Evolutionary conservation across 1,140 invertebrate genomes (phyloP), one percentile per base, ranked within the genome.

Genomic region (Anastrepha obliqua): DNA sequence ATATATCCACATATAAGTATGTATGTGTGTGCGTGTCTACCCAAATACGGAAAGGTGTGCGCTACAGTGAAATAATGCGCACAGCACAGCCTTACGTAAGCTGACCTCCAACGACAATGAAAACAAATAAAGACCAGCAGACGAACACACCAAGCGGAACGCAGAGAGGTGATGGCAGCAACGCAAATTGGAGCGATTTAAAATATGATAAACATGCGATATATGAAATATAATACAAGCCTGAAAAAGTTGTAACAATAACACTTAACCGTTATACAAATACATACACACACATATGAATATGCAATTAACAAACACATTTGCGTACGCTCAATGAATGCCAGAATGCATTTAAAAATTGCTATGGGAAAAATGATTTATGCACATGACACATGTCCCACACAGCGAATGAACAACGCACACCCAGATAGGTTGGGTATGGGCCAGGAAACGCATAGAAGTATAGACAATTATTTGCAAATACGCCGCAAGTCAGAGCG

Each of bases 1-100:
- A 47, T n/a, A 74, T 4, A 67, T 74, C 15, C 3, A 11, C 6
- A 55, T 11, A 55, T 2, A 55, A 0, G 51, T 55, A 55, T 2
- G 51, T 8, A 3, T 55, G 15, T 74, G 51, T 55, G 11, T 2
- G 51, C 6, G 11, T 55, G 15, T 74, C 3, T 17, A 47, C 67
- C 13, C 70, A 81, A 55, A 81, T 42, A 81, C 51, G 74, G 74
- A 81, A 81, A 55, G 47, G 74, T 81, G n/a, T 81, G 47, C 29
- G 74, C 47, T 81, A 20, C 44, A 81, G 7, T 29, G 74, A 58
- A 81, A 81, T 55, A 81, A 81, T 81, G 74, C 47, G 4, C 74
- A 55, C n/a, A 81, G 4, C 74, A 55, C n/a, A 81, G 47, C 47
- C 9, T 81, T 81, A 81, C 74, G 74, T 81, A 81, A 81, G 47